A percentile compares a stretch with the other conserved stretches of the same genome.
These are phyloP conservation scores for Apteryx mantelli DNA, from an alignment of 2,113 vertebrate genomes.

Conservation along the genomic window DNA sequence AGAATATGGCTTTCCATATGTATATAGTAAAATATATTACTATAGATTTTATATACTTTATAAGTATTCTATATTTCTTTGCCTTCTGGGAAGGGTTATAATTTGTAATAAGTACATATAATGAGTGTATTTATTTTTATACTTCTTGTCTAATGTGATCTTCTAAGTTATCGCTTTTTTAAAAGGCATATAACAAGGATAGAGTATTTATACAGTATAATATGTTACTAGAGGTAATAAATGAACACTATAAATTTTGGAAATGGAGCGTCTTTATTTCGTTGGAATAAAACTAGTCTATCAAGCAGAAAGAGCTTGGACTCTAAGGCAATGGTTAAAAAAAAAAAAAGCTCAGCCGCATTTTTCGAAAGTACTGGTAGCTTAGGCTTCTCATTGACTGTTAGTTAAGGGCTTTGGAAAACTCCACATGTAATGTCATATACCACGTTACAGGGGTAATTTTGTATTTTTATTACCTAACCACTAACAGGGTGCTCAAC, in stretches of 20 bases:
- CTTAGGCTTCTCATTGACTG: conserved; percentile 5
- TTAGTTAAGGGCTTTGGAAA: conserved; percentile 14
- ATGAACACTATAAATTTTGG: conserved; percentile 77
- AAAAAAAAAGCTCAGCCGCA: not conserved
- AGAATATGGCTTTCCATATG: conserved; percentile 81
- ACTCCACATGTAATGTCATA: not conserved
- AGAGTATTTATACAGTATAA: conserved; percentile 99
- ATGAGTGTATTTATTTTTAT: conserved; percentile 99
- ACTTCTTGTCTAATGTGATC: conserved; percentile 96
- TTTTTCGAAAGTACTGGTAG: not conserved
- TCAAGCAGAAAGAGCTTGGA: conserved; percentile 6
- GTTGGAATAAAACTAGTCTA: conserved; percentile 20
- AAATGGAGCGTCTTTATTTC: conserved; percentile 66
- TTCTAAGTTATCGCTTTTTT: conserved; percentile 94
- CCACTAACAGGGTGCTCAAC: conserved; percentile 8
- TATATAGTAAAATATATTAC: conserved; percentile 82
- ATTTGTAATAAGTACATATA: conserved; percentile 85
- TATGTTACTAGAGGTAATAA: conserved; percentile 89
- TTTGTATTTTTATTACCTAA: conserved; percentile 34
- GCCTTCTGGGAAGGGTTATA: conserved; percentile 93
- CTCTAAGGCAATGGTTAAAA: not conserved
- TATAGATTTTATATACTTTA: conserved; percentile 89
- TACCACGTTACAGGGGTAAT: not conserved
- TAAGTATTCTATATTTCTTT: conserved; percentile 91
- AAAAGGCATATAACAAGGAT: conserved; percentile 94